Evolutionary conservation across 2,113 vertebrate genomes (phyloP).

Genomic region (Passerina amoena): DNA sequence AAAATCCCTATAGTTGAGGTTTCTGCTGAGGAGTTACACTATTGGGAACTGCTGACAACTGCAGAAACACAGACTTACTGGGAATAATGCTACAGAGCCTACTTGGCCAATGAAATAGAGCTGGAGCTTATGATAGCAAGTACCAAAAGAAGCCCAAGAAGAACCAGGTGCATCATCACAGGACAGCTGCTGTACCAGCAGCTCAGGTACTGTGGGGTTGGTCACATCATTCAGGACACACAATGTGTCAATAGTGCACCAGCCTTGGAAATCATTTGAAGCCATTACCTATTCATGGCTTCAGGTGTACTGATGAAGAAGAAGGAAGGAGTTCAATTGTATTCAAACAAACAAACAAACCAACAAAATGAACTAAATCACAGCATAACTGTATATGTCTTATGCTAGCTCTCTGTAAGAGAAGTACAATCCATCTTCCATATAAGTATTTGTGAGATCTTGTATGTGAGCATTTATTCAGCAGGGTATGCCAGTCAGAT

Average conservation of each 20-base stretch:
- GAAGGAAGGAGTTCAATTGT: neutral
- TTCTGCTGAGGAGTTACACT: neutral
- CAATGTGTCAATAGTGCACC: rapidly evolving
- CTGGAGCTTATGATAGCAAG: neutral
- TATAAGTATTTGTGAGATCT: neutral
- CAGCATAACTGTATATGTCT: neutral
- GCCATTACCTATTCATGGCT: neutral
- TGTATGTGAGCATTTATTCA: neutral
- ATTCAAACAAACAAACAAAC: neutral
- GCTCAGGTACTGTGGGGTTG: neutral
- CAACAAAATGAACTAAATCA: neutral
- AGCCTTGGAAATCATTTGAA: neutral
- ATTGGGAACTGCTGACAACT: neutral
- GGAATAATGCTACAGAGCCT: neutral
- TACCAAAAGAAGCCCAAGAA: neutral
- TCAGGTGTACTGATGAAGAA: neutral
- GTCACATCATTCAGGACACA: neutral
- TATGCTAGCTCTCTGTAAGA: neutral
- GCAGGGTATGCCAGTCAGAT: neutral
- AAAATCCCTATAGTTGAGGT: neutral
- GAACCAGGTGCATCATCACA: neutral
- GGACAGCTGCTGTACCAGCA: neutral
- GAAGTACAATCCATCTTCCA: neutral
- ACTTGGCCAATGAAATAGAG: neutral
- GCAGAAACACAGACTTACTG: neutral